Evolutionary conservation across 2,888 invertebrate genomes (phyloP).

Genomic region (Caenorhabditis wallacei): DNA sequence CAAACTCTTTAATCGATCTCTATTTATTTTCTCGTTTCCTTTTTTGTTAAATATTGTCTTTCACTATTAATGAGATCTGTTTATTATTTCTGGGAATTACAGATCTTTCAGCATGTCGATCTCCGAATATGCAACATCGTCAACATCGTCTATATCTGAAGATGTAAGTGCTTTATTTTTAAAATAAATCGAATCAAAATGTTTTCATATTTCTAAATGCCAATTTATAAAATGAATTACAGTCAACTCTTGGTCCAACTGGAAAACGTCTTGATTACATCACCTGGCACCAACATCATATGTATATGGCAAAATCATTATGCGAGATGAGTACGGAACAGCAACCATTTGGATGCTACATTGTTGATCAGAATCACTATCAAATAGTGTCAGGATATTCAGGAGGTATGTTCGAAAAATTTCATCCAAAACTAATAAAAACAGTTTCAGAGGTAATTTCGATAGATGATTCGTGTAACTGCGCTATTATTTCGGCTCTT

Average conservation of each 20-base stretch:
- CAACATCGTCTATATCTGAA: background rate
- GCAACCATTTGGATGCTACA: slow-evolving; percentile 38
- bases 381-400: slow-evolving; percentile 42
- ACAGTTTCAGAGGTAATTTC: slow-evolving; percentile 1
- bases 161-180: background rate
- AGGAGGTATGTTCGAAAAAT: slow-evolving; percentile 39
- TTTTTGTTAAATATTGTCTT: too few species aligned
- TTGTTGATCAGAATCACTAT: slow-evolving; percentile 58
- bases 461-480: background rate
- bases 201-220: too few species aligned
- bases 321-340: slow-evolving; percentile 29
- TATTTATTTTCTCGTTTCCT: too few species aligned
- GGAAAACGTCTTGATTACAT: slow-evolving; percentile 63
- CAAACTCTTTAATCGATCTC: too few species aligned
- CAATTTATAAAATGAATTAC: too few species aligned
- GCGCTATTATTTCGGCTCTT: slow-evolving; percentile 25
- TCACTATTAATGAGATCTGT: too few species aligned
- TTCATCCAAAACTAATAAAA: background rate
- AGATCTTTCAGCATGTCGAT: too few species aligned
- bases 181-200: too few species aligned
- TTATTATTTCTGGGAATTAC: too few species aligned
- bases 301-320: slow-evolving; percentile 51
- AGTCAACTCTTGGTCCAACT: slow-evolving; percentile 37
- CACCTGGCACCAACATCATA: slow-evolving; percentile 62
- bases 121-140: too few species aligned